phyloP scores from a whole-genome alignment of 2,113 vertebrate genomes.

The Hirundichthys speculiger region DNA sequence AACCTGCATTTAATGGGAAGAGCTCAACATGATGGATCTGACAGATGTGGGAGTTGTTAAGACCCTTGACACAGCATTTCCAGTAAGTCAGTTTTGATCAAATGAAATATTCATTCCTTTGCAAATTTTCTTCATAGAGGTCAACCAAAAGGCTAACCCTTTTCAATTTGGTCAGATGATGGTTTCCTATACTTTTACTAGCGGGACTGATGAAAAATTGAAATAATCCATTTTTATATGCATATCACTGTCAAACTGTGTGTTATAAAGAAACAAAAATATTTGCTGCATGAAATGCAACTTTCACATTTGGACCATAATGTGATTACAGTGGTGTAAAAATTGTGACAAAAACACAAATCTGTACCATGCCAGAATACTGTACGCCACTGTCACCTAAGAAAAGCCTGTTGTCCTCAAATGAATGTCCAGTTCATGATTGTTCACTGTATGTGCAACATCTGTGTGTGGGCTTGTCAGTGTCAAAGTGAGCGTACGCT shows the following conservation, averaged over 20 bases:
- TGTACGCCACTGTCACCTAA: background rate
- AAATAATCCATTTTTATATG: no score
- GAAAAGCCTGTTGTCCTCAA: constrained; percentile 26
- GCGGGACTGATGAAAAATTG: no score
- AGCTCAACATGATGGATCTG: constrained; percentile 6
- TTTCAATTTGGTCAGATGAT: no score
- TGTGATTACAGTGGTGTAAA: no score
- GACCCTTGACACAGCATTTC: constrained; percentile 3
- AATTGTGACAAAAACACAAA: no score
- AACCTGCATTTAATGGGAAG: constrained; percentile 20
- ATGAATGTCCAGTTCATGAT: constrained; percentile 20
- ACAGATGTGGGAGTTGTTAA: constrained; percentile 6
- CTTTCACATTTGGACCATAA: no score
- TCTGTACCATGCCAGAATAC: background rate
- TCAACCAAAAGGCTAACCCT: background rate
- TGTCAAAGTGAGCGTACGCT: constrained; percentile 12
- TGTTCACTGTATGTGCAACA: constrained; percentile 32
- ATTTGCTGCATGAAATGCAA: no score
- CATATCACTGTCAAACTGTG: no score
- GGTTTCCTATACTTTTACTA: no score
- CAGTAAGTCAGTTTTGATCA: background rate
- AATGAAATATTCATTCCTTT: background rate
- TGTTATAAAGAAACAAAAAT: no score
- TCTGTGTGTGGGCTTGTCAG: constrained; percentile 64
- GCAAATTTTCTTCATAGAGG: background rate